These are phyloP conservation scores for Steromphala cineraria DNA, from an alignment of 2,888 invertebrate genomes.

Conservation along the genomic window DNA sequence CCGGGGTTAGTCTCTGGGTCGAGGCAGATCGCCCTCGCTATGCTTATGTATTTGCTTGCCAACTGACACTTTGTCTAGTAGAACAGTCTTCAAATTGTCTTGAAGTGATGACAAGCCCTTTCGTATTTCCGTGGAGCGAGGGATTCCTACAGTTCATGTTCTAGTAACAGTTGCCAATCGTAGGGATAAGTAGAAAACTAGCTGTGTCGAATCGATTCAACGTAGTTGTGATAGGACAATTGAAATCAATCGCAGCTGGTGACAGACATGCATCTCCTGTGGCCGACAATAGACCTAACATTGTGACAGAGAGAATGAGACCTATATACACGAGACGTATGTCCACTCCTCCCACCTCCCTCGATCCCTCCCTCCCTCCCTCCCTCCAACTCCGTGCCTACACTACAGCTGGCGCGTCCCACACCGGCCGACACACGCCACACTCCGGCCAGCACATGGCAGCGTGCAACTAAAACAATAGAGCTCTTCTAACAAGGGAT, in stretches of 20 bases:
- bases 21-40: background rate
- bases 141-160: too few relatives aligned
- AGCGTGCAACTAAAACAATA: constrained; percentile 6
- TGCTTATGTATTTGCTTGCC: constrained; percentile 11
- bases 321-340: too few relatives aligned
- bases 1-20: background rate
- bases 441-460: too few relatives aligned
- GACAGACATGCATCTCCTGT: background rate
- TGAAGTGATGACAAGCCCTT: background rate
- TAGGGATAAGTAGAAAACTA: background rate
- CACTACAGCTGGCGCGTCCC: too few relatives aligned
- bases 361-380: too few relatives aligned
- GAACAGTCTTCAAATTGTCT: background rate
- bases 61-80: background rate
- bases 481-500: background rate
- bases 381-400: too few relatives aligned
- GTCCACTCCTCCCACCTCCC: too few relatives aligned
- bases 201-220: background rate
- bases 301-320: too few relatives aligned
- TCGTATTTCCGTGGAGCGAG: too few relatives aligned
- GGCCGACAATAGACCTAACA: too few relatives aligned
- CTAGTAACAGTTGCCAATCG: background rate
- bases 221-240: background rate
- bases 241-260: constrained; percentile 6
- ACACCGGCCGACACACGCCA: too few relatives aligned